phyloP scores from a whole-genome alignment of 1,140 invertebrate species.

The Spodoptera litura region DNA sequence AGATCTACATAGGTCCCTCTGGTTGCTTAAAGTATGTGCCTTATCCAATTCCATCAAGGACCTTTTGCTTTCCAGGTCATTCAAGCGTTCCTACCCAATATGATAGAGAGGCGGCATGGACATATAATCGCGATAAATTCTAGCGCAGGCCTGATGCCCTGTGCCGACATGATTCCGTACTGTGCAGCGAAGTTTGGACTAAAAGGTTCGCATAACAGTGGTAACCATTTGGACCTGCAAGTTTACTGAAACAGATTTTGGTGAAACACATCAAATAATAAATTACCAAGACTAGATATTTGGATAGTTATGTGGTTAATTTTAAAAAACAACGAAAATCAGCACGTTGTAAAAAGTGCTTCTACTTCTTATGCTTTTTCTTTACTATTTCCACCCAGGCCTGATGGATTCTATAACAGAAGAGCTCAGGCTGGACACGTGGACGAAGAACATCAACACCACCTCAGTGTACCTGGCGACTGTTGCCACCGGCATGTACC shows the following conservation, averaged over 20 bases:
- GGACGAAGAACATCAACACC: constrained; percentile 76
- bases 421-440: constrained; percentile 85
- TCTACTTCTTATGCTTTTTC: too few relatives aligned
- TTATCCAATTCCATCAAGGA: not conserved
- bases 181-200: constrained; percentile 94
- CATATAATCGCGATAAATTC: constrained; percentile 94
- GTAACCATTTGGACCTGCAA: too few relatives aligned
- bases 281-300: too few relatives aligned
- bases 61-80: constrained; percentile 63
- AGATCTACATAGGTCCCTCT: too few relatives aligned
- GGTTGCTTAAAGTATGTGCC: too few relatives aligned
- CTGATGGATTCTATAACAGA: constrained; percentile 89
- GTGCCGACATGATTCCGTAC: constrained; percentile 92
- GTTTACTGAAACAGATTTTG: not conserved
- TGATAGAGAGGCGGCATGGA: constrained; percentile 91
- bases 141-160: constrained; percentile 90
- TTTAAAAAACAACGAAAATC: too few relatives aligned
- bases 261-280: not conserved
- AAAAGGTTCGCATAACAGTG: constrained; percentile 80
- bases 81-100: constrained; percentile 91
- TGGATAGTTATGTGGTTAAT: too few relatives aligned
- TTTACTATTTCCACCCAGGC: constrained; percentile 56
- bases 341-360: too few relatives aligned
- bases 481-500: constrained; percentile 68
- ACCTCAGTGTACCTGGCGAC: constrained; percentile 76